Percentiles rank a stretch among this genome's conserved stretches.
Conservation (phyloP, 2,888 invertebrate genomes). For the Agonopterix subpropinquella region DNA sequence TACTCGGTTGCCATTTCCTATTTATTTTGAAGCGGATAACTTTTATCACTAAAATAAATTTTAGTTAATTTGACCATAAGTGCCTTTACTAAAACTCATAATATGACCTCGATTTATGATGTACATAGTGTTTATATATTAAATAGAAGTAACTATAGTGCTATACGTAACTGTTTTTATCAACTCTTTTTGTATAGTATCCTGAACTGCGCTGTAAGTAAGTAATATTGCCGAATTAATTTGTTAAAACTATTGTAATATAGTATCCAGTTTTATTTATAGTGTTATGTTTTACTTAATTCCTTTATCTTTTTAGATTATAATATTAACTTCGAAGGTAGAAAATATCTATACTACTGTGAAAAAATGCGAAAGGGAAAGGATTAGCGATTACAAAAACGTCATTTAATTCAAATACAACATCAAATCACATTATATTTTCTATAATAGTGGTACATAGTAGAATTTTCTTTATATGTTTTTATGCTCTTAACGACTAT, state of each 20-base stretch:
- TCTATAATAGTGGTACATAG: constrained; percentile 69
- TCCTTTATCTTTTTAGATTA: background rate
- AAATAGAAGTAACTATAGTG: constrained; percentile 3
- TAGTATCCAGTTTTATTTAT: constrained; percentile 15
- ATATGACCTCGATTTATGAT: constrained; percentile 7
- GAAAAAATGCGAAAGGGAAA: constrained; percentile 44
- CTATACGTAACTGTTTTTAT: background rate
- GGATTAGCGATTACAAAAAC: constrained; percentile 67
- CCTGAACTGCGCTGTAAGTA: background rate
- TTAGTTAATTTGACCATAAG: background rate
- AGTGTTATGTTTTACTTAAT: constrained; percentile 1
- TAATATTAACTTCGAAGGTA: no score
- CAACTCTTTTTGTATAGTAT: constrained; percentile 4
- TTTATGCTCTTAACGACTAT: constrained; percentile 46
- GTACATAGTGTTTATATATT: constrained; percentile 35
- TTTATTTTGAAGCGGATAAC: no score
- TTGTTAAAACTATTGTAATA: constrained; percentile 21
- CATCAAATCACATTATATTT: constrained; percentile 76
- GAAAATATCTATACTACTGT: no score
- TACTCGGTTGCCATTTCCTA: no score
- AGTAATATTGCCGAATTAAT: background rate
- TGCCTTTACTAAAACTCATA: constrained; percentile 1
- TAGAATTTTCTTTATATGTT: constrained; percentile 60
- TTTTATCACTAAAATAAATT: background rate
- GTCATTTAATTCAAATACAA: constrained; percentile 74